These are phyloP conservation scores for Acanthurus tractus DNA, from an alignment of 2,797 vertebrate species.

Conservation along the genomic window DNA sequence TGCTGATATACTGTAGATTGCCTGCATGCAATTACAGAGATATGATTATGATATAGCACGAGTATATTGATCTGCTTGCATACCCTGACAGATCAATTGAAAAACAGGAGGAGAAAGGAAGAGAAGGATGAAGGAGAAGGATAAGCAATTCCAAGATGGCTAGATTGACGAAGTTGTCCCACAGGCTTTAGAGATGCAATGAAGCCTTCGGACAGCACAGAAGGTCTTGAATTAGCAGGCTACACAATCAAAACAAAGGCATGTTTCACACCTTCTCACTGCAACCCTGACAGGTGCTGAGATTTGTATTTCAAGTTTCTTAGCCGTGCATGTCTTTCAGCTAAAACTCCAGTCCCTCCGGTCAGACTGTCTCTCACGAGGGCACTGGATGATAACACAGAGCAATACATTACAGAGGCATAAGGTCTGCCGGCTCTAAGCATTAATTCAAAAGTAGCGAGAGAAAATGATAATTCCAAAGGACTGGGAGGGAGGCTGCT, in stretches of 20 bases:
- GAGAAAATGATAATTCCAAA: constrained; percentile 74
- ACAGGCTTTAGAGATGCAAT: constrained; percentile 37
- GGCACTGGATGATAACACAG: constrained; percentile 67
- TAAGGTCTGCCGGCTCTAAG: constrained; percentile 57
- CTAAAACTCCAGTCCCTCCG: constrained; percentile 59
- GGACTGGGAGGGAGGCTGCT: constrained; percentile 67
- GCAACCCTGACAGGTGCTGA: constrained; percentile 63
- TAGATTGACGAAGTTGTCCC: constrained; percentile 18
- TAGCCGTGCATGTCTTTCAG: constrained; percentile 64
- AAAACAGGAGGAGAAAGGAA: constrained; percentile 21
- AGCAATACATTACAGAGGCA: constrained; percentile 76
- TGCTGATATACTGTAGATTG: constrained; percentile 61
- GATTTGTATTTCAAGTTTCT: constrained; percentile 73
- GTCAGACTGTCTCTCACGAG: constrained; percentile 64
- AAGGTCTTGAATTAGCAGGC: constrained; percentile 36
- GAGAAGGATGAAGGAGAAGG: not conserved
- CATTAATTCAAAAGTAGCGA: constrained; percentile 75
- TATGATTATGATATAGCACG: constrained; percentile 17
- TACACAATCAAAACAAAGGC: constrained; percentile 60
- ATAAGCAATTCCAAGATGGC: not conserved
- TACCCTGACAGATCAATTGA: constrained; percentile 65
- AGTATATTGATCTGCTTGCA: constrained; percentile 60
- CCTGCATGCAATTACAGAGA: constrained; percentile 62
- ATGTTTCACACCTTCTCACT: constrained; percentile 51
- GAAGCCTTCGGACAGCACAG: constrained; percentile 29